phyloP scores from a whole-genome alignment of 2,888 invertebrate species.

The Mythimna vitellina region DNA sequence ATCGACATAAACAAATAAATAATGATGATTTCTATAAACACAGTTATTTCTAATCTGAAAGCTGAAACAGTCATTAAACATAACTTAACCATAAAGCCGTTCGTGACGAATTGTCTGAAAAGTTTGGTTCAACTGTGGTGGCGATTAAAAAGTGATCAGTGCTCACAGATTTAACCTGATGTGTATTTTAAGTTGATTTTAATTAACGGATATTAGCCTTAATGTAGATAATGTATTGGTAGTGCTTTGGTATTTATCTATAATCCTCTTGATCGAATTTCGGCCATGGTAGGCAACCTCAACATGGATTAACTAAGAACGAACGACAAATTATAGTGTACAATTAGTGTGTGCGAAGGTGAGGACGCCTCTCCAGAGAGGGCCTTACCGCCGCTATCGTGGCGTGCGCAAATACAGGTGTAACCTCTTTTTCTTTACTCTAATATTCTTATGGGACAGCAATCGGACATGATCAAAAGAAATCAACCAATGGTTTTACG shows the following conservation, averaged over 20 bases:
- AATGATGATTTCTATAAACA: slow-evolving; percentile 4
- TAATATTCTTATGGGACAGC: too few relatives aligned
- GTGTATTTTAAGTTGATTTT: slow-evolving; percentile 38
- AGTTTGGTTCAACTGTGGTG: slow-evolving; percentile 48
- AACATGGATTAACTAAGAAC: too few relatives aligned
- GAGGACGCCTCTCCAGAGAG: too few relatives aligned
- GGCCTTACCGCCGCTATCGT: too few relatives aligned
- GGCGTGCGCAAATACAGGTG: too few relatives aligned
- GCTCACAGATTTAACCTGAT: slow-evolving; percentile 43
- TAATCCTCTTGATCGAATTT: too few relatives aligned
- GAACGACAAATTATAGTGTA: too few relatives aligned
- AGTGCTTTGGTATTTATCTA: background rate
- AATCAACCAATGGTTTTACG: too few relatives aligned
- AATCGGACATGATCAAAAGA: too few relatives aligned
- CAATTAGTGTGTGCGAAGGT: too few relatives aligned
- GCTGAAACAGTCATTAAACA: slow-evolving; percentile 60
- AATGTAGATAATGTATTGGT: background rate
- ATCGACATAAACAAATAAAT: background rate
- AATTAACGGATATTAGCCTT: slow-evolving; percentile 35
- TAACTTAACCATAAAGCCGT: slow-evolving; percentile 50
- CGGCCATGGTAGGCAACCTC: too few relatives aligned
- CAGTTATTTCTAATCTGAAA: slow-evolving; percentile 12
- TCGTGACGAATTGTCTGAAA: slow-evolving; percentile 59
- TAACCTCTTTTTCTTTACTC: too few relatives aligned
- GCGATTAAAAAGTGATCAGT: slow-evolving; percentile 65